phyloP scores from a whole-genome alignment of 2,888 invertebrate genomes.

The Actias luna region DNA sequence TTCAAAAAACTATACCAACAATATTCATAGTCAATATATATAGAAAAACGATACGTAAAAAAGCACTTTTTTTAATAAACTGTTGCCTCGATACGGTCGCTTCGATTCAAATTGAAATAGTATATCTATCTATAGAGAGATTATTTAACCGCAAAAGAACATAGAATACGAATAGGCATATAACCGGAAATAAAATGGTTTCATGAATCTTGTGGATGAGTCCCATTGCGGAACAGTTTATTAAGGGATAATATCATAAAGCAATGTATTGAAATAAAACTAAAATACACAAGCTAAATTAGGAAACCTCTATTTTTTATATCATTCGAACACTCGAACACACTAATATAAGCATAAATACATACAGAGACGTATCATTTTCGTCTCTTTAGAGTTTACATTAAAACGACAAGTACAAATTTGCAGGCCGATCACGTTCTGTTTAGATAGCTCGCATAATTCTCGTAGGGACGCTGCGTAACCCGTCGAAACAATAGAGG shows the following conservation, averaged over 20 bases:
- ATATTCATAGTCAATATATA: constrained; percentile 37
- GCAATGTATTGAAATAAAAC: constrained; percentile 37
- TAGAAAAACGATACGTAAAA: constrained; percentile 57
- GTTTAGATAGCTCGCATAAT: constrained; percentile 77
- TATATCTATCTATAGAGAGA: constrained; percentile 72
- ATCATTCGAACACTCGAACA: constrained; percentile 8
- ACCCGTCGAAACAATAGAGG: constrained; percentile 76
- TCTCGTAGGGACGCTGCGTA: constrained; percentile 70
- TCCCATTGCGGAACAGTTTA: constrained; percentile 53
- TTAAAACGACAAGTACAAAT: constrained; percentile 69
- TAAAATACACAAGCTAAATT: constrained; percentile 17
- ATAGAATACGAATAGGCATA: constrained; percentile 76
- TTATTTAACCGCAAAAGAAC: constrained; percentile 70
- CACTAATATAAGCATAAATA: constrained; percentile 9
- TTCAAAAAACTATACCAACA: neutral
- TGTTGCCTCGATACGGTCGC: constrained; percentile 73
- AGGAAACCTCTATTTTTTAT: neutral
- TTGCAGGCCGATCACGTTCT: constrained; percentile 70
- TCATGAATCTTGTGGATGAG: constrained; percentile 67
- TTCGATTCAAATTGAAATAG: constrained; percentile 78
- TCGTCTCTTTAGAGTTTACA: constrained; percentile 28
- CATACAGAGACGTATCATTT: constrained; percentile 31
- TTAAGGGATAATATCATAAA: constrained; percentile 47
- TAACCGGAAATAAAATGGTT: constrained; percentile 74
- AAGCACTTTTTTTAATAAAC: constrained; percentile 70